phyloP scores from a whole-genome alignment of 2,888 invertebrate species.

The Cheilosia soror region DNA sequence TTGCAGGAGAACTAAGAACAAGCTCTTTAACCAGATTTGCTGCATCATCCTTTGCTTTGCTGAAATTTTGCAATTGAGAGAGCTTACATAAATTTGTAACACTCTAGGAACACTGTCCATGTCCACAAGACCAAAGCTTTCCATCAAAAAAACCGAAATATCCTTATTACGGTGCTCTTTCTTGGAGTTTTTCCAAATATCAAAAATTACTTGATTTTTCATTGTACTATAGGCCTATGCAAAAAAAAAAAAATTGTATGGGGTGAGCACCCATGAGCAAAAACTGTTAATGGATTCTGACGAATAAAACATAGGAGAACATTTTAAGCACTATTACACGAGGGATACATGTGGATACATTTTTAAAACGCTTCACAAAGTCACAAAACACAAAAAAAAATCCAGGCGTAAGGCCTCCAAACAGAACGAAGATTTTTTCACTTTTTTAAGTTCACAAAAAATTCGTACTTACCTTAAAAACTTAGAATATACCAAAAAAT shows the following conservation, averaged over 20 bases:
- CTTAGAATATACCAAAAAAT: slow-evolving; percentile 8
- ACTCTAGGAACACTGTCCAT: too few species aligned
- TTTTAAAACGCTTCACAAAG: too few species aligned
- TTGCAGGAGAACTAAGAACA: slow-evolving; percentile 13
- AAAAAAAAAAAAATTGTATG: not conserved
- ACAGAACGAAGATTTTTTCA: not conserved
- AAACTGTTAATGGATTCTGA: not conserved
- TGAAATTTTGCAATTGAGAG: too few species aligned
- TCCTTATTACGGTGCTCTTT: too few species aligned
- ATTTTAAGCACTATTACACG: not conserved
- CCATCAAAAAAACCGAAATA: too few species aligned
- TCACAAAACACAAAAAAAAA: not conserved
- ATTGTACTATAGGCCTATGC: too few species aligned
- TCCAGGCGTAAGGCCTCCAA: slow-evolving; percentile 4
- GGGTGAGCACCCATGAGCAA: slow-evolving; percentile 2
- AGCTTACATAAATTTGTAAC: too few species aligned
- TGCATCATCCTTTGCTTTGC: slow-evolving; percentile 7
- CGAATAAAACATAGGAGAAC: not conserved
- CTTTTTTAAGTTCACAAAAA: too few species aligned
- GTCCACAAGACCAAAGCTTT: too few species aligned
- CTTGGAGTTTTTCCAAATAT: too few species aligned
- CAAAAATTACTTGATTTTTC: too few species aligned
- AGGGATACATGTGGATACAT: not conserved
- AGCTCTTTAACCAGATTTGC: slow-evolving; percentile 11
- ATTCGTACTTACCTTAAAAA: not conserved